Percentiles rank a stretch among this genome's conserved stretches.
Conservation (phyloP, 2,113 vertebrate species). For the Thamnaconus septentrionalis region DNA sequence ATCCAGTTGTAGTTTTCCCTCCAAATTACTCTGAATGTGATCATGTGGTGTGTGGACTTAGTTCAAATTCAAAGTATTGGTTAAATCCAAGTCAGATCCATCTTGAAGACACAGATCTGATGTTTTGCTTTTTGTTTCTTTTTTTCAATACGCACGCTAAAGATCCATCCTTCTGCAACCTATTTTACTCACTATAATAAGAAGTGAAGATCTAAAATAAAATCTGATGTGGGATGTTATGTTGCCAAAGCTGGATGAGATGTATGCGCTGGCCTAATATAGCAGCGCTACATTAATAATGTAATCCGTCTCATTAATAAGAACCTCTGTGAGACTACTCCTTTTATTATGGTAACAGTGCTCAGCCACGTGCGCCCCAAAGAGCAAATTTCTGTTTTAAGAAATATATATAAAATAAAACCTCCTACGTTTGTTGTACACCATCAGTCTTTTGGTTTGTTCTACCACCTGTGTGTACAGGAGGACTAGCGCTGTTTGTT, state of each 20-base stretch:
- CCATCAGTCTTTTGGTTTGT: too few relatives aligned
- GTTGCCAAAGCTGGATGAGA: constrained; percentile 3
- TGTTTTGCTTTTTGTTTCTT: too few relatives aligned
- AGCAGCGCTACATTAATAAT: constrained; percentile 32
- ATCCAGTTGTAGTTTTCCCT: too few relatives aligned
- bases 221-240: not conserved
- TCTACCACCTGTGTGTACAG: too few relatives aligned
- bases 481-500: not conserved
- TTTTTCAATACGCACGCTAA: not conserved
- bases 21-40: too few relatives aligned
- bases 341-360: constrained; percentile 2
- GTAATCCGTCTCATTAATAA: constrained; percentile 27
- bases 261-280: constrained; percentile 23
- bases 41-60: too few relatives aligned
- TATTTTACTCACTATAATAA: not conserved
- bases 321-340: constrained; percentile 8
- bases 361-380: not conserved
- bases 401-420: not conserved
- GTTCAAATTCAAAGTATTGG: too few relatives aligned
- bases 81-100: too few relatives aligned
- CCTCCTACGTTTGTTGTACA: not conserved
- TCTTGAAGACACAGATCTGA: too few relatives aligned
- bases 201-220: not conserved
- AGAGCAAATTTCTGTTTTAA: not conserved
- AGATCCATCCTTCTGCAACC: not conserved